A percentile compares a stretch with the other conserved stretches of the same genome.
phyloP scores from a whole-genome alignment of 2,113 vertebrate genomes.

The Cheirogaleus medius region DNA sequence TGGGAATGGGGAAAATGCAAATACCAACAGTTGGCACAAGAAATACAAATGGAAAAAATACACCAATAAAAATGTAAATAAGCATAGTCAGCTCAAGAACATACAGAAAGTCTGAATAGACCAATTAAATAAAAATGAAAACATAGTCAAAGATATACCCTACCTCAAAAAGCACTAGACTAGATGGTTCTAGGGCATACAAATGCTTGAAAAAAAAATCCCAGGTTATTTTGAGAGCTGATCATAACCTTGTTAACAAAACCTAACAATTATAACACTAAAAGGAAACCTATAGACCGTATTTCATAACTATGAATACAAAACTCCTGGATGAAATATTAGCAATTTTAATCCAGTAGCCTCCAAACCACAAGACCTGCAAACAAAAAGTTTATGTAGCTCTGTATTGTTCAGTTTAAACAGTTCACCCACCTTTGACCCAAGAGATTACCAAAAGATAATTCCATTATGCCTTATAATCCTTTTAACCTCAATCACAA shows the following conservation, averaged over 20 bases:
- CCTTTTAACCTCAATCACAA: not conserved
- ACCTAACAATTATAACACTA: not conserved
- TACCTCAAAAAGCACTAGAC: not conserved
- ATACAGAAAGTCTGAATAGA: not conserved
- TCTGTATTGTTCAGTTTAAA: not conserved
- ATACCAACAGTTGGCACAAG: not conserved
- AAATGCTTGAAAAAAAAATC: not conserved
- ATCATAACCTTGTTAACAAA: slow-evolving; percentile 9
- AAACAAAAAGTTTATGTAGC: not conserved
- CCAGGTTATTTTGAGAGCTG: not conserved
- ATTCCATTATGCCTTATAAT: not conserved
- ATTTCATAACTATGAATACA: not conserved
- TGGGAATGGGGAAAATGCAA: not conserved
- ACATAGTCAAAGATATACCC: not conserved
- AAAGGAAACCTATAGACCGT: not conserved
- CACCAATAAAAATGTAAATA: not conserved
- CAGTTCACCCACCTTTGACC: not conserved
- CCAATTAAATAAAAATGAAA: not conserved
- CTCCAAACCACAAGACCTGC: not conserved
- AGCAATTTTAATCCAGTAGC: not conserved
- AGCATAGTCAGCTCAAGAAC: not conserved
- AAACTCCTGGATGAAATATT: slow-evolving; percentile 29
- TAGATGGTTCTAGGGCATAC: not conserved
- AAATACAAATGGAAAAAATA: not conserved
- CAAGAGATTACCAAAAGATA: not conserved